Evolutionary conservation across 2,888 invertebrate genomes (phyloP), one percentile per base, ranked within the genome.

Genomic region (Galerucella pusilla): DNA sequence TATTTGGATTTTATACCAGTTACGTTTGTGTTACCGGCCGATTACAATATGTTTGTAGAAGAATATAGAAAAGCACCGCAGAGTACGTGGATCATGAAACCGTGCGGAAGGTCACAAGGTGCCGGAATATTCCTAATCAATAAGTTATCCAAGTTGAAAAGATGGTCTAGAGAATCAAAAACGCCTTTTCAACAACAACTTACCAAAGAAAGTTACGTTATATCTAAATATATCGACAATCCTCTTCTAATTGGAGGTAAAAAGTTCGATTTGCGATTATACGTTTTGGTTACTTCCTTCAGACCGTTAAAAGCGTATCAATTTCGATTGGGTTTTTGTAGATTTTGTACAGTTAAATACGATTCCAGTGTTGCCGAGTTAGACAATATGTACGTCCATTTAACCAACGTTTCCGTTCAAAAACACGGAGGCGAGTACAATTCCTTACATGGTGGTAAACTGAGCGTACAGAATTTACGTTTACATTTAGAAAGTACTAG

Each of bases 61-160:
- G 97, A 98, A 85, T 98, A 97, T 86, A 91, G 97, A 71, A 97
- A 97, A 88, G 95, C 94, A 79, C 97, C 97, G 0, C 95, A 95
- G 85, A 96, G 96, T 82, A 98, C 97, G 0, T 98, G 98, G 98
- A 98, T 98, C 79, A 96, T 98, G 94, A 98, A 98, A 86, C 98
- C 98, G 0, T 97, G 97, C 86, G 97, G 97, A 45, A 96, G 97
- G 88, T 97, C 97, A 0, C 96, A 96, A 86, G 96, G 96, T 1
- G 93, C 95, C n/a, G 98, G 98, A 57, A 98, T 98, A 84, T 97
- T 97, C 87, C 90, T 98, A 73, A 97, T 98, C 82, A 98, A 98
- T 87, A 97, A 97, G 89, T 89, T 98, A 76, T 97, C 97, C 3
- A 97, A 97, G 88, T 88, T 98, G 75, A 97, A 97, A 85, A 93